Percentiles rank a stretch among this genome's conserved stretches.
Conservation (phyloP, 2,797 vertebrate genomes). For the Propithecus deckenii region DNA sequence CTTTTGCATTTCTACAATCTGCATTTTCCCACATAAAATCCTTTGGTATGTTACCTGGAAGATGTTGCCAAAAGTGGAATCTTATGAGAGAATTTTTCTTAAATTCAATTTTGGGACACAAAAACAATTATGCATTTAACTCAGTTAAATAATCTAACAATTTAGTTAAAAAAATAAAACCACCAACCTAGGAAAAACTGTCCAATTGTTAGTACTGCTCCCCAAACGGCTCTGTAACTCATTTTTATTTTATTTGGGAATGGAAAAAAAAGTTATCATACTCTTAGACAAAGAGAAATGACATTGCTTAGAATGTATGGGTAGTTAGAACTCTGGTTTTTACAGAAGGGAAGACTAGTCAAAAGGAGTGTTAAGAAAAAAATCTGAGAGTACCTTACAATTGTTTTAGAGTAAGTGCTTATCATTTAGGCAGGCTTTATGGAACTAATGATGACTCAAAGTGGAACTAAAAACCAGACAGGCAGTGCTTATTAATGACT, state of each 20-base stretch:
- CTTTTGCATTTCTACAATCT: neutral
- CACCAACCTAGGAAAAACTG: neutral
- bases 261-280: neutral
- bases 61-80: neutral
- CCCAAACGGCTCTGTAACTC: neutral
- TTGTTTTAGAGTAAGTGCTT: conserved; percentile 24
- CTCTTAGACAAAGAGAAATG: neutral
- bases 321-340: neutral
- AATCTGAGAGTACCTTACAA: neutral
- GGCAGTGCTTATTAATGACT: neutral
- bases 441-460: neutral
- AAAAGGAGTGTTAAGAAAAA: neutral
- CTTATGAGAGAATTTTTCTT: neutral
- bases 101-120: neutral
- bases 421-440: neutral
- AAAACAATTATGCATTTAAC: neutral
- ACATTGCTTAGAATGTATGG: neutral
- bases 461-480: neutral
- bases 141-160: neutral
- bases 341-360: neutral
- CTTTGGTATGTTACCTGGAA: neutral
- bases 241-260: neutral
- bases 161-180: neutral
- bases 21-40: neutral
- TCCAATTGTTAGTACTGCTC: neutral